Evolutionary conservation across 2,113 vertebrate species (phyloP), one percentile per base, ranked within the genome.

Genomic region (Trinectes maculatus): DNA sequence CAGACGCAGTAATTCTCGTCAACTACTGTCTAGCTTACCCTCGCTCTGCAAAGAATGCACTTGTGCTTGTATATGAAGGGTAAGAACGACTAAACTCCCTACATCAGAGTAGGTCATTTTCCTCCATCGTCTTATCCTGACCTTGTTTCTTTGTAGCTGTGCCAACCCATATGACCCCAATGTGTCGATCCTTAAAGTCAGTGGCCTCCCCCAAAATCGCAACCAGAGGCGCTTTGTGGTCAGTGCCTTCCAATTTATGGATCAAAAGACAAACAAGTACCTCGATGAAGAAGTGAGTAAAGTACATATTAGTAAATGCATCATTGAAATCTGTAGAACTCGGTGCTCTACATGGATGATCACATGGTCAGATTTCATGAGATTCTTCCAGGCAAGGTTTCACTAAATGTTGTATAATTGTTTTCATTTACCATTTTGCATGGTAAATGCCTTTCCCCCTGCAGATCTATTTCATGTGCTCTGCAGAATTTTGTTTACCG

Each of bases 401-500:
- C n/a, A n/a, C n/a, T n/a, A n/a, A n/a, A n/a, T n/a, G n/a, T n/a
- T n/a, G n/a, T n/a, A n/a, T n/a, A n/a, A n/a, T n/a, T n/a, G 16
- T 10, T 31, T 28, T 51, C 8, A 2, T n/a, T n/a, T n/a, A n/a
- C n/a, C n/a, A n/a, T n/a, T n/a, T 33, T 33, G 4, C 11, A 49
- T 49, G 28, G 10, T 47, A 0, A 26, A 5, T 51, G 1, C 28
- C 13, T 4, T 25, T 28, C 29, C 8, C n/a, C 25, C 5, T 29
- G 16, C 71, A 93, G 92, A 92, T 93, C 51, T 88, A 88, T 73
- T 93, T 93, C 58, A 91, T 93, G 92, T 93, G 92, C 47, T 91
- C 91, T 2, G 24, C 87, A 16, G 89, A 92, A 36, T 84, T 93
- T 63, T 93, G 91, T 51, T 12, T 71, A n/a, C 46, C 83, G 4